These are phyloP conservation scores for Euclidia mi DNA, from an alignment of 2,888 invertebrate species.

Conservation along the genomic window DNA sequence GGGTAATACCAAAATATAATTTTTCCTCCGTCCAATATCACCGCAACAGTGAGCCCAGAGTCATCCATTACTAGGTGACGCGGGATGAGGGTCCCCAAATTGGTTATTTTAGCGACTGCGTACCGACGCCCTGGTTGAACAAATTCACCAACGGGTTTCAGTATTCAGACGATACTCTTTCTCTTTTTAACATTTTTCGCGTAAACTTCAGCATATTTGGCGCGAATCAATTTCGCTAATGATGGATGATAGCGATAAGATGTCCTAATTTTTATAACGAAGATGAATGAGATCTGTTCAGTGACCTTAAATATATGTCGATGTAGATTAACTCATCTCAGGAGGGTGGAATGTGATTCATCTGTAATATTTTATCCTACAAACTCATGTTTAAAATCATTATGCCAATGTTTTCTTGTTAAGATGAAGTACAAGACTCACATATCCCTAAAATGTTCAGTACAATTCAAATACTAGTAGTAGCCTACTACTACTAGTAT, in stretches of 20 bases:
- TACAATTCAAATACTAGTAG: too few species aligned
- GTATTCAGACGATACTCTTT: slow-evolving; percentile 31
- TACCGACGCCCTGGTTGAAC: slow-evolving; percentile 52
- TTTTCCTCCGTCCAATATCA: slow-evolving; percentile 56
- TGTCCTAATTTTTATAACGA: slow-evolving; percentile 26
- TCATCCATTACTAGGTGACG: slow-evolving; percentile 73
- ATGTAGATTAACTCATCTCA: slow-evolving; percentile 16
- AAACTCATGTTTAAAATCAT: too few species aligned
- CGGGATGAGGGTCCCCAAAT: slow-evolving; percentile 73
- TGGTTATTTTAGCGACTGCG: slow-evolving; percentile 68
- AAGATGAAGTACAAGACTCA: slow-evolving; percentile 10
- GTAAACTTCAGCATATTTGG: slow-evolving; percentile 9
- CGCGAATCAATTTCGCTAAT: slow-evolving; percentile 23
- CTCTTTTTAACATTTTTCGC: slow-evolving; percentile 19
- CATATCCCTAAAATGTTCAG: too few species aligned
- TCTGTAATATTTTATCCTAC: too few species aligned
- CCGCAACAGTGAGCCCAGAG: slow-evolving; percentile 55
- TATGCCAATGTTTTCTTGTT: slow-evolving; percentile 8
- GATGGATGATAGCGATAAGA: slow-evolving; percentile 24
- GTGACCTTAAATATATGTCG: slow-evolving; percentile 31
- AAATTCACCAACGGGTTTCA: slow-evolving; percentile 47
- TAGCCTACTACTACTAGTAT: neutral
- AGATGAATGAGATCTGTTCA: slow-evolving; percentile 34
- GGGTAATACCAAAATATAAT: slow-evolving; percentile 55
- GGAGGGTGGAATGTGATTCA: too few species aligned